Percentiles rank a stretch among this genome's conserved stretches.
Conservation (phyloP, 2,888 invertebrate species). For the Philaethria dido region DNA sequence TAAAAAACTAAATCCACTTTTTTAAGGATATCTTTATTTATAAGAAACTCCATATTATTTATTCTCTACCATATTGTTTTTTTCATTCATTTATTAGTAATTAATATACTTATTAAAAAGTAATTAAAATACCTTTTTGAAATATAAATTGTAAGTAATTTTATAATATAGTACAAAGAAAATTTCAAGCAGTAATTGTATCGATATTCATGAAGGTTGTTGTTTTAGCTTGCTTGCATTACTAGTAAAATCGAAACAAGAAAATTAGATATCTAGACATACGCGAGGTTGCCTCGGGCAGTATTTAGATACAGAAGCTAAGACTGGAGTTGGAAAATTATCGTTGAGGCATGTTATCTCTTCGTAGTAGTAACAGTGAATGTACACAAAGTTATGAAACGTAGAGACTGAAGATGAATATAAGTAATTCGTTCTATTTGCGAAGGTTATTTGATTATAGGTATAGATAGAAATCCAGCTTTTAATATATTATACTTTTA, state of each 20-base stretch:
- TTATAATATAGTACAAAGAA: constrained; percentile 1
- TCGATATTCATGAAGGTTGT: constrained; percentile 17
- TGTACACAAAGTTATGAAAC: constrained; percentile 30
- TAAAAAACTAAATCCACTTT: background rate
- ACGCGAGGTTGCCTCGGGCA: constrained; percentile 22
- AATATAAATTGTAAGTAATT: constrained; percentile 1
- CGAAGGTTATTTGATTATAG: constrained; percentile 6
- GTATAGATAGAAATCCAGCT: constrained; percentile 3
- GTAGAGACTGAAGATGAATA: constrained; percentile 27
- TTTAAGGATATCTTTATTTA: too few species aligned
- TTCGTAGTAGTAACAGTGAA: constrained; percentile 21
- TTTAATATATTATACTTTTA: background rate
- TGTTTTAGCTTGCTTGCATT: constrained; percentile 14
- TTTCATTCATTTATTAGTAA: too few species aligned
- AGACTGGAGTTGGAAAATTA: constrained; percentile 33
- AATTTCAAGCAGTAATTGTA: constrained; percentile 10
- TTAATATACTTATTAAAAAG: too few species aligned
- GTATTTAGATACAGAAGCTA: constrained; percentile 32
- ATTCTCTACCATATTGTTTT: too few species aligned
- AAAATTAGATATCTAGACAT: constrained; percentile 31
- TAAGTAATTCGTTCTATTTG: constrained; percentile 13
- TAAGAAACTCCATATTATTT: too few species aligned
- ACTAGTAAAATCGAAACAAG: constrained; percentile 29
- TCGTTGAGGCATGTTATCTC: constrained; percentile 32
- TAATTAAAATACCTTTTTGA: background rate